A percentile compares a stretch with the other conserved stretches of the same genome.
These are phyloP conservation scores for Drosophila mauritiana DNA, from an alignment of 1,140 invertebrate species.

Conservation along the genomic window DNA sequence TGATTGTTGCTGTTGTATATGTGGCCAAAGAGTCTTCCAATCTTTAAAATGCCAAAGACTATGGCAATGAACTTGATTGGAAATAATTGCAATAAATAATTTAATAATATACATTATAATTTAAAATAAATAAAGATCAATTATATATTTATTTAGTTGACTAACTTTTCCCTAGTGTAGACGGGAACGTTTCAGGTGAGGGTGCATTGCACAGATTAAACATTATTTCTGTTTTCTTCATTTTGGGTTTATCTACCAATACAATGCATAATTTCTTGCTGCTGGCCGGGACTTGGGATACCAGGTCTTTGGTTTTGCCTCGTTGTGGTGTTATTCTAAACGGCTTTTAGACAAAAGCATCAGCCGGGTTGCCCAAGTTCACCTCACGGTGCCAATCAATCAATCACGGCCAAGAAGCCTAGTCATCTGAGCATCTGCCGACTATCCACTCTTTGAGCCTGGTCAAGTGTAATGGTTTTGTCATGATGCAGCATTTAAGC, in stretches of 20 bases:
- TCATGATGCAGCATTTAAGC: slow-evolving; percentile 83
- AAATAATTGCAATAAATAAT: background rate
- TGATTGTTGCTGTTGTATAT: background rate
- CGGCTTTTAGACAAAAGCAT: slow-evolving; percentile 81
- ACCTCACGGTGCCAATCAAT: slow-evolving; percentile 82
- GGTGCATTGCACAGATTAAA: slow-evolving; percentile 73
- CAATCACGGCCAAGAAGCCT: slow-evolving; percentile 77
- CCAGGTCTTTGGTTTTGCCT: slow-evolving; percentile 24
- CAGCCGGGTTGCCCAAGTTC: slow-evolving; percentile 53
- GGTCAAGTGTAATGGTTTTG: slow-evolving; percentile 83
- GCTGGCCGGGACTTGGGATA: slow-evolving; percentile 54
- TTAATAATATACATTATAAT: background rate
- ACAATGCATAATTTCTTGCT: slow-evolving; percentile 76
- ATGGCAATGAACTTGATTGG: slow-evolving; percentile 62
- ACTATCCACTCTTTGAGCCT: slow-evolving; percentile 52
- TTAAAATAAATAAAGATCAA: background rate
- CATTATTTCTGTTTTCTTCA: slow-evolving; percentile 48
- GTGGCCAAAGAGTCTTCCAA: background rate
- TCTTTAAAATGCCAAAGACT: no score
- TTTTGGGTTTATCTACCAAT: slow-evolving; percentile 43
- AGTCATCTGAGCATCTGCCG: slow-evolving; percentile 81
- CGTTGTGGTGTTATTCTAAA: slow-evolving; percentile 78
- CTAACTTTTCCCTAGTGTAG: slow-evolving; percentile 5
- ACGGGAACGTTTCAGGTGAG: slow-evolving; percentile 33
- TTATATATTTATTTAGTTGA: no score